Evolutionary conservation across 2,888 invertebrate genomes (phyloP), one percentile per base, ranked within the genome.

Genomic region (Drosophila stalkeri): DNA sequence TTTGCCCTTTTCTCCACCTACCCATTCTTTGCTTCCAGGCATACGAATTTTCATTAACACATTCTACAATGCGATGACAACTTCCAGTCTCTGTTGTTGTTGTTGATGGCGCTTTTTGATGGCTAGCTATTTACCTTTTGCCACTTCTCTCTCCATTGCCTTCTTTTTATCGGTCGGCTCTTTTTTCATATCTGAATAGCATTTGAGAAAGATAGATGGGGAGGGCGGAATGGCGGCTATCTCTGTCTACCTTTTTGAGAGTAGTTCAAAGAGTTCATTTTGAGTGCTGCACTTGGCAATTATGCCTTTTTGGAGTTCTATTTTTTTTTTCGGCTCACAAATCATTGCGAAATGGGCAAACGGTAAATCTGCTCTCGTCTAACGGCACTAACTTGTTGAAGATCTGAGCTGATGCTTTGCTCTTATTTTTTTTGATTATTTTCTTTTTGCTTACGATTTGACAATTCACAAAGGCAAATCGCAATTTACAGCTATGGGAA

Each of bases 341-440:
- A 75, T 71, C 81, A 78, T 80, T 81, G 84, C 80, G 72, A 80
- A 82, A 82, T 75, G 77, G 77, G 69, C 52, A 67, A 77, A 81
- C 82, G 73, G 83, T 81, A 84, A 84, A 84, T 87, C 82, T 66
- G 76, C 72, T 79, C 75, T 75, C 57, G 44, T 63, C 76, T 76
- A 81, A 81, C 86, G 70, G 82, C 80, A 72, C 49, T 33, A 79
- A 82, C 80, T 87, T 82, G 81, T 80, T 86, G 75, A 80, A 83
- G 83, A 83, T 81, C 74, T 82, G 67, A n/a, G 59, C 35, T 77
- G 75, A 63, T 62, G 57, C 62, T 54, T 55, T 5, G 16, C 49
- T 69, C 52, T 69, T 69, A 46, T 31, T 43, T 6, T 46, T 31
- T 33, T 35, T 56, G 60, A 65, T 76, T 77, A 73, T 79, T 75